Evolutionary conservation across 2,797 vertebrate genomes (phyloP), one percentile per base, ranked within the genome.

Genomic region (Cygnus olor): DNA sequence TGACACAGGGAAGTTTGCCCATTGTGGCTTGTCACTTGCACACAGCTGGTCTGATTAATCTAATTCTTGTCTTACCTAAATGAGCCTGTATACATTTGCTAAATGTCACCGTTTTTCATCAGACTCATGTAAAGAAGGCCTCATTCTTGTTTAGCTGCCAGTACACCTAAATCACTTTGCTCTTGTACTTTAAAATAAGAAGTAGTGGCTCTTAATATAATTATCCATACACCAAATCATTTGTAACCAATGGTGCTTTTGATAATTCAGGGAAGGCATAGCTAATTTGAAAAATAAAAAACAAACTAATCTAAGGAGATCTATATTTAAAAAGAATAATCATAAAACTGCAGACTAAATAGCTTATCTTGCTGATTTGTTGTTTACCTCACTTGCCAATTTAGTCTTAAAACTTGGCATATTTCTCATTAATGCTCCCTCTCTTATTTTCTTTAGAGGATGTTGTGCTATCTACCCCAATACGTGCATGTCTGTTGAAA

Each of bases 1-100:
- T 95, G 83, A 96, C 72, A 64, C 47, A 84, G 85, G 88, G 61
- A 91, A 72, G 38, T 92, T 94, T 79, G 71, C 63, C 65, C 94
- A 2, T 72, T 88, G 42, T 82, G 71, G 56, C 47, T 94, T 78
- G 74, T 85, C 76, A 76, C 68, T 79, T 77, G 81, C 54, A 70
- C 34, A 53, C 38, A 70, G 85, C 54, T 80, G 53, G 47, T 58
- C 86, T 86, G 89, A 89, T 49, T 86, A 77, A 73, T 91, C 36
- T 36, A 42, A 57, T 20, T 51, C 36, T 91, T 69, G 27, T 47
- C 61, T 44, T 69, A 57, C 51, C 53, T 78, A 65, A 69, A 83
- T 27, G 11, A 87, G 51, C 61, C 17, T 57, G 11, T 63, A 66
- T 34, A 22, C 11, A 11, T 84, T 84, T 86, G 38, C 64, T 80